Evolutionary conservation across 2,113 vertebrate species (phyloP).

Genomic region (Mesembrinibis cayennensis): DNA sequence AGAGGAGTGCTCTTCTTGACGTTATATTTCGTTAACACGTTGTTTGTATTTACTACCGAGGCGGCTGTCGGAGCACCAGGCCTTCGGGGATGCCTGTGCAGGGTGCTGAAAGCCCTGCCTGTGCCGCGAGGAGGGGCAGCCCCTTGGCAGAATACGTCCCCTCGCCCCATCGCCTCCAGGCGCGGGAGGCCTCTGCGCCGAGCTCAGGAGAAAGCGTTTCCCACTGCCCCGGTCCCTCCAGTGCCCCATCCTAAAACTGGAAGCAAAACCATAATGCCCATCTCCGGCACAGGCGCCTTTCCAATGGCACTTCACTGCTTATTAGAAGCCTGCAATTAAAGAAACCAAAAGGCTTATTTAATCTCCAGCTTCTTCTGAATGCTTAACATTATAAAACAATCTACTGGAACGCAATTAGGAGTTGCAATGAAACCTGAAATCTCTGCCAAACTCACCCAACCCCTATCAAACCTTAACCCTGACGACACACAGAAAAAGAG

Average conservation of each 20-base stretch:
- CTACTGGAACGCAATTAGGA: not conserved
- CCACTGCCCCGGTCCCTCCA: not conserved
- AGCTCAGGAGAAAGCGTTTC: not conserved
- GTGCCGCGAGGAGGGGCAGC: not conserved
- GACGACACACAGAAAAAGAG: not conserved
- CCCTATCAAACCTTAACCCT: not conserved
- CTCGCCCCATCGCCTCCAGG: not conserved
- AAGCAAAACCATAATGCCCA: not conserved
- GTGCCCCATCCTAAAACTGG: not conserved
- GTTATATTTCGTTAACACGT: rapidly evolving
- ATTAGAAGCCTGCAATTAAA: not conserved
- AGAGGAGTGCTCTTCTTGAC: not conserved
- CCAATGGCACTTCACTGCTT: not conserved
- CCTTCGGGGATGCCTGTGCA: too few species aligned
- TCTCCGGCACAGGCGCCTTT: not conserved
- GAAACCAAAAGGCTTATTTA: not conserved
- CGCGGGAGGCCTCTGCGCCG: rapidly evolving
- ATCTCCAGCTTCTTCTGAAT: not conserved
- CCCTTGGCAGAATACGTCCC: too few species aligned
- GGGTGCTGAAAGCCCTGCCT: not conserved
- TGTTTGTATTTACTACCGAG: not conserved
- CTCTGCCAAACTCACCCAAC: not conserved
- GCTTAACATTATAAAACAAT: not conserved
- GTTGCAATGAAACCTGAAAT: not conserved
- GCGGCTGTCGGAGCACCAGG: rapidly evolving